Evolutionary conservation across 1,140 invertebrate species (phyloP).

Genomic region (Atopsyche davidsoni): DNA sequence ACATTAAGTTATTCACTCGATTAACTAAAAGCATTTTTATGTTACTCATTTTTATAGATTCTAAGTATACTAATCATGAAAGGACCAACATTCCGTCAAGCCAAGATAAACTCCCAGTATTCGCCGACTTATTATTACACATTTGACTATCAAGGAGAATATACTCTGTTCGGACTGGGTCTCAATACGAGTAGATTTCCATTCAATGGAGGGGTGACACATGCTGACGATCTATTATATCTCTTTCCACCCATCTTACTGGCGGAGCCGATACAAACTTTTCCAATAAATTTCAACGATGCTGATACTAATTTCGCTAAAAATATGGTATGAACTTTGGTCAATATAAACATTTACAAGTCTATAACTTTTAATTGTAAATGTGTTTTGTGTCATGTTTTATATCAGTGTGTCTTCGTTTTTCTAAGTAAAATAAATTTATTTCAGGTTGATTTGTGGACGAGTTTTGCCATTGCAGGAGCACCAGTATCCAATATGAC

Average conservation of each 20-base stretch:
- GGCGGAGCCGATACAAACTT: conserved; percentile 29
- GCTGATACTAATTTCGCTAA: too few relatives aligned
- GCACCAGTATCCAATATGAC: conserved; percentile 23
- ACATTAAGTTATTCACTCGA: neutral
- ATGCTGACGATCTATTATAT: conserved; percentile 39
- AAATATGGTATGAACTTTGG: too few relatives aligned
- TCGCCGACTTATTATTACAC: conserved; percentile 13
- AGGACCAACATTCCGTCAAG: conserved; percentile 8
- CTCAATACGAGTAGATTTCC: conserved; percentile 35
- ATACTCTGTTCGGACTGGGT: conserved; percentile 34
- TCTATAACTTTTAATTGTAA: too few relatives aligned
- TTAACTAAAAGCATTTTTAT: neutral
- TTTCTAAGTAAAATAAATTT: too few relatives aligned
- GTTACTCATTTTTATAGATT: conserved; percentile 1
- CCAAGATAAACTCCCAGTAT: conserved; percentile 9
- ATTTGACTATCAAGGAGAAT: conserved; percentile 14
- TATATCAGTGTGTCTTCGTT: too few relatives aligned
- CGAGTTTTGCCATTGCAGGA: conserved; percentile 37
- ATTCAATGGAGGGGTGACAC: conserved; percentile 38
- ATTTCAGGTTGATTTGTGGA: conserved; percentile 34
- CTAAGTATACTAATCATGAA: conserved; percentile 1
- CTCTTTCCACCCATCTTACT: conserved; percentile 34
- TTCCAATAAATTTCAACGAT: conserved; percentile 31
- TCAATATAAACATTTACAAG: too few relatives aligned
- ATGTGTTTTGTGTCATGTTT: too few relatives aligned